Evolutionary conservation across 2,113 vertebrate genomes (phyloP), one percentile per base, ranked within the genome.

Genomic region (Pygoscelis adeliae): DNA sequence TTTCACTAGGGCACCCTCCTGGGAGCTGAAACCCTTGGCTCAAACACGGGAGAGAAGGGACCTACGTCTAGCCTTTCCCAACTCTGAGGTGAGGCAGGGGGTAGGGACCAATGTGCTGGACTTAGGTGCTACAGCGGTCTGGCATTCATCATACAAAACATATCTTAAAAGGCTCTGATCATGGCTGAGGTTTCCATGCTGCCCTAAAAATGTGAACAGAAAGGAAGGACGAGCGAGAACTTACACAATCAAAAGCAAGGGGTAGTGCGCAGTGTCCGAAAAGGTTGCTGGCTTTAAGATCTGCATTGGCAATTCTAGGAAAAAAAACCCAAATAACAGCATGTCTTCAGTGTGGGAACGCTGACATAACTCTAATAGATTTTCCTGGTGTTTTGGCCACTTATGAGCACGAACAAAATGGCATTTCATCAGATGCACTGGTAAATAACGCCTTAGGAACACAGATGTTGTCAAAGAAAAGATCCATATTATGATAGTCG

Each of bases 201-300:
- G 20, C 32, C 47, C 40, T 67, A n/a, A 69, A 6, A 72, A 74
- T 0, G 11, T 50, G 19, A 77, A 36, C 5, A 79, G 55, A 71
- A 76, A 44, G 46, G 69, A 92, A 40, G 11, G 34, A 29, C 1
- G 26, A 65, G 23, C 0, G 1, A 47, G 89, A 97, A 99, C 99
- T 98, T 96, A 99, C 99, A 99, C 98, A 16, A 99, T 96, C 81
- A 99, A 98, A 19, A 99, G 98, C 97, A 99, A 97, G 3, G 99
- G 99, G 79, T 99, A 99, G 97, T 99, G 99, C 0, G 97, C 46
- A 0, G 98, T 98, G 11, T 99, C 98, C 1, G 97, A 81, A 89
- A 99, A 99, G 70, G 98, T 98, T 1, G 99, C 99, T 3, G 99
- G 99, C 98, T 99, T 99, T 66, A 99, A 97, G 97, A 99, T 99